These are phyloP conservation scores for Adrianichthys oophorus DNA, from an alignment of 2,797 vertebrate species.

Conservation along the genomic window DNA sequence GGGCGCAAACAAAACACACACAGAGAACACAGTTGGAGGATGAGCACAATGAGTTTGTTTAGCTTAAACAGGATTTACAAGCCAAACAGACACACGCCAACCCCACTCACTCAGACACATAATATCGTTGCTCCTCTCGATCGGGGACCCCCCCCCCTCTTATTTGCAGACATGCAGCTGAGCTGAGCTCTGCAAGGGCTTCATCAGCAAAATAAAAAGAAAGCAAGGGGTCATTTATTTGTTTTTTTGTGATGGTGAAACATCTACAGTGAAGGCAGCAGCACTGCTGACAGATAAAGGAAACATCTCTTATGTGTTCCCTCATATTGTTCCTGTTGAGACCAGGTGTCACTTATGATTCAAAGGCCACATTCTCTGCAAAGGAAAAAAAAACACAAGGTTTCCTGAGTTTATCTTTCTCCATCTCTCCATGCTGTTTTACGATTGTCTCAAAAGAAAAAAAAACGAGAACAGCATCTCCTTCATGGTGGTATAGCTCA, in stretches of 20 bases:
- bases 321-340: constrained; percentile 71
- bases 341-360: constrained; percentile 78
- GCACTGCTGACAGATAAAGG: constrained; percentile 58
- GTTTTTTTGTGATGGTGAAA: constrained; percentile 63
- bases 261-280: constrained; percentile 67
- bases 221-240: constrained; percentile 73
- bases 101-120: constrained; percentile 67
- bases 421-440: constrained; percentile 31
- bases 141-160: background rate
- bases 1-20: constrained; percentile 30
- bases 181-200: constrained; percentile 55
- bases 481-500: constrained; percentile 37
- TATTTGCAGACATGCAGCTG: constrained; percentile 18
- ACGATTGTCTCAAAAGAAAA: constrained; percentile 28
- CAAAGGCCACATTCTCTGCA: constrained; percentile 58
- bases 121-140: constrained; percentile 56
- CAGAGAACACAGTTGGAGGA: constrained; percentile 66
- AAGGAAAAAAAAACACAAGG: constrained; percentile 73
- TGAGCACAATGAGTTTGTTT: constrained; percentile 81
- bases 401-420: constrained; percentile 67
- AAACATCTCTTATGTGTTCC: constrained; percentile 72
- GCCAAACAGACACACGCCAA: constrained; percentile 78
- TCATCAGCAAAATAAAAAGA: constrained; percentile 56
- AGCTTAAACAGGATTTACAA: constrained; percentile 81
- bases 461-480: constrained; percentile 31